Percentiles rank a stretch among this genome's conserved stretches.
Evolutionary conservation across 2,113 vertebrate species (phyloP).

Genomic region (Ictalurus punctatus): DNA sequence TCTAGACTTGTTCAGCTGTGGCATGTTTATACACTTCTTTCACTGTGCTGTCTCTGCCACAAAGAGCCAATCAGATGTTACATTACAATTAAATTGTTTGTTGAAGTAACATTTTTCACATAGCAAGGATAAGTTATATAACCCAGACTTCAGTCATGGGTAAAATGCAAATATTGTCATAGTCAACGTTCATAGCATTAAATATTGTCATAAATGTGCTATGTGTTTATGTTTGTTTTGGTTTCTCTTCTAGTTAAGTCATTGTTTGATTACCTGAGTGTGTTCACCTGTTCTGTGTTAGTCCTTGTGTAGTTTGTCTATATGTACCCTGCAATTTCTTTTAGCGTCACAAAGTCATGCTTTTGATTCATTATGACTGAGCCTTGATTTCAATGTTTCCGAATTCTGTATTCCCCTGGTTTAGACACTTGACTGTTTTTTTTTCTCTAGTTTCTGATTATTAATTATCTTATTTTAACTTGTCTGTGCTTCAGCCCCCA

Average conservation of each 20-base stretch:
- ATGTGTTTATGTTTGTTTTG: background rate
- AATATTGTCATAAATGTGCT: background rate
- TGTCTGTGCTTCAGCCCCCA: background rate
- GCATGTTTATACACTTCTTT: background rate
- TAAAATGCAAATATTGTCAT: background rate
- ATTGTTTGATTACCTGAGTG: background rate
- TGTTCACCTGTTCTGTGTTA: background rate
- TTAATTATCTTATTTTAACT: background rate
- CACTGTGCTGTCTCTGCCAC: background rate
- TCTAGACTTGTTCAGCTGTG: conserved; percentile 15
- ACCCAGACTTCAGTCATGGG: background rate
- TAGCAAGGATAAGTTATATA: background rate
- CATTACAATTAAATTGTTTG: background rate
- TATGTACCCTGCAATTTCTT: background rate
- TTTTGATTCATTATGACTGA: background rate
- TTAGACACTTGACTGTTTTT: background rate
- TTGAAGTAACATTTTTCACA: background rate
- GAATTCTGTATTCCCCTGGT: background rate
- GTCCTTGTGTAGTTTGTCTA: background rate
- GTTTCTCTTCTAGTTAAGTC: background rate
- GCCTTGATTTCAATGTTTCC: background rate
- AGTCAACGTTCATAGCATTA: background rate
- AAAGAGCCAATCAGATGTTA: background rate
- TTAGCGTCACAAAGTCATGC: background rate
- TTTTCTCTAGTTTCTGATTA: background rate